Evolutionary conservation across 1,140 invertebrate genomes (phyloP), one percentile per base, ranked within the genome.

Genomic region (Brachionus rotundiformis): DNA sequence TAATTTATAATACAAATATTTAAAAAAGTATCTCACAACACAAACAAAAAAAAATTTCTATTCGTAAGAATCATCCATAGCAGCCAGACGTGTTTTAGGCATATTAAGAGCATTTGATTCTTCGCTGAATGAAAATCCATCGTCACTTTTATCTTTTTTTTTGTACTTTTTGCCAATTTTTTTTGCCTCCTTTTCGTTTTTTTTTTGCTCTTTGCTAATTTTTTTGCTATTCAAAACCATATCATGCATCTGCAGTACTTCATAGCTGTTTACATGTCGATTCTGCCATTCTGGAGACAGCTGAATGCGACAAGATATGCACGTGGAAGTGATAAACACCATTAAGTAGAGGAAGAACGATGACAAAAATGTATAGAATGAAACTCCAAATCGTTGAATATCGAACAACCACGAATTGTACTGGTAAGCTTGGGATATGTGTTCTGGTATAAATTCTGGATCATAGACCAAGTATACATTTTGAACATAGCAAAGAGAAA

Each of bases 161-260:
- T 41, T 73, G 41, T 73, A 73, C 8, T 73, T 73, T 73, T 73
- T 73, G 23, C 68, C 68, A 73, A 73, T 73, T 25, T 31, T 29
- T 44, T 73, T 73, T 11, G 68, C 68, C 25, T 73, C 68, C 41
- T 73, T 73, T 29, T 73, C 68, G 27, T 73, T 44, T 73, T 6
- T 8, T 11, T 73, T 73, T 13, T 44, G 44, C 25, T 73, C 68
- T 44, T 44, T 73, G 29, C 5, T 44, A n/a, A 44, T 44, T 73
- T 73, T 73, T 73, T 73, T 73, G 11, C 36, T 11, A 29, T 63
- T 79, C n/a, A 63, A 27, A 54, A 79, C 25, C 10, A 79, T 79
- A 41, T 79, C 76, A 10, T 79, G 76, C 76, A 79, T 79, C 33
- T 59, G 76, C 11, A 79, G 19, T 1, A 79, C 76, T 59, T 79